Conservation (phyloP, 1,140 invertebrate genomes). For the Charaxes varanes region DNA sequence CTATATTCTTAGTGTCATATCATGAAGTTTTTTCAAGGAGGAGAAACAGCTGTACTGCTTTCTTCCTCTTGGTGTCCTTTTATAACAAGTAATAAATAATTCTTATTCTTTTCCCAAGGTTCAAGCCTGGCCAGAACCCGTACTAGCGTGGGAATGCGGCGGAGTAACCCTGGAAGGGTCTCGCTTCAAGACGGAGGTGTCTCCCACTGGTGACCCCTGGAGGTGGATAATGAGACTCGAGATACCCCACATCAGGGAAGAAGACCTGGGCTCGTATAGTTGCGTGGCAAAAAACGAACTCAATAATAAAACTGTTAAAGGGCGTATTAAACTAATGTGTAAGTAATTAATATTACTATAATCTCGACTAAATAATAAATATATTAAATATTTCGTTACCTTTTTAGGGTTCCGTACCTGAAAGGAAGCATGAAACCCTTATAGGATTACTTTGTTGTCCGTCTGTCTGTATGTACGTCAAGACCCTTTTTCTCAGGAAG, state of each 20-base stretch:
- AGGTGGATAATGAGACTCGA: slow-evolving; percentile 83
- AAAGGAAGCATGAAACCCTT: too few relatives aligned
- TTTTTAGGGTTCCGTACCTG: too few relatives aligned
- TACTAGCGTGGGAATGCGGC: slow-evolving; percentile 90
- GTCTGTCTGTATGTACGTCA: too few relatives aligned
- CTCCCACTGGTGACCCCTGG: slow-evolving; percentile 70
- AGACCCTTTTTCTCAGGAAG: too few relatives aligned
- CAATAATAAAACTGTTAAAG: slow-evolving; percentile 79
- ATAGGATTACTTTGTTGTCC: too few relatives aligned
- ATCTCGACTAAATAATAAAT: too few relatives aligned
- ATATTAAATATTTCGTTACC: too few relatives aligned
- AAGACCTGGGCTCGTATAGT: slow-evolving; percentile 84
- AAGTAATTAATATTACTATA: too few relatives aligned
- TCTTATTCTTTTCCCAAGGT: slow-evolving; percentile 64
- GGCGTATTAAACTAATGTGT: slow-evolving; percentile 85
- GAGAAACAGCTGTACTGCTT: too few relatives aligned
- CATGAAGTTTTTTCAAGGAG: too few relatives aligned
- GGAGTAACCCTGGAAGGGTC: slow-evolving; percentile 82
- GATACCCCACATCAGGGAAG: slow-evolving; percentile 78
- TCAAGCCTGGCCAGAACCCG: slow-evolving; percentile 90
- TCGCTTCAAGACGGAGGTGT: slow-evolving; percentile 80
- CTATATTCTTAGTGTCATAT: too few relatives aligned
- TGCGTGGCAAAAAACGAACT: slow-evolving; percentile 90
- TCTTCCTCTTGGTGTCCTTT: too few relatives aligned
- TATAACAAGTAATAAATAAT: slow-evolving; percentile 20